Evolutionary conservation across 2,888 invertebrate genomes (phyloP), one percentile per base, ranked within the genome.

Genomic region (Julus scanicus): DNA sequence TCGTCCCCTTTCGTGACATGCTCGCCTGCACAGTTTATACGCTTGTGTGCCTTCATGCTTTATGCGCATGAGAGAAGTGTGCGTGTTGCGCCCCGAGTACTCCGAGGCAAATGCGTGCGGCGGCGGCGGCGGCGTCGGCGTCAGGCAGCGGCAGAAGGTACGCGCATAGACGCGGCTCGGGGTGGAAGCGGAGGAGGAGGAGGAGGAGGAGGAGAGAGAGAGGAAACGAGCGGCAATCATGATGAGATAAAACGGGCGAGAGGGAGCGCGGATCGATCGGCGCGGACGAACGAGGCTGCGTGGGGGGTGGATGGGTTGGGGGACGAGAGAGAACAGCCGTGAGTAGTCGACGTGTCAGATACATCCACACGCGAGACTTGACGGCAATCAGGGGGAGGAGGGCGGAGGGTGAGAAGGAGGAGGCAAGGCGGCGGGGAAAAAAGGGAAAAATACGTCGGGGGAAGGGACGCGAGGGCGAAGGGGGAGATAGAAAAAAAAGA

Each of bases 1-100:
- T 44, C 53, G 53, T 53, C 53, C 53, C 53, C 53, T 53, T 53
- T 53, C 53, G 53, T 53, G 53, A 53, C 53, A 53, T 15, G 53
- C 53, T 53, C 53, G 53, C 53, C 53, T 53, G 53, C 53, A 53
- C 53, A 53, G 53, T 53, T 53, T 53, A 53, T 53, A 53, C 53
- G 53, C 53, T 53, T 53, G 53, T 53, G 53, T 53, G 53, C 53
- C 53, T 53, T 53, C 53, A 53, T 53, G 53, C 53, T 53, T 53
- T 53, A 53, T 53, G 53, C 53, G 53, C 53, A 53, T 53, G 53
- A 53, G 53, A 53, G 53, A 53, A 53, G 53, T 53, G 53, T 53
- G 53, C 53, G 53, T 53, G 53, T 53, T 53, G 53, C 53, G 53
- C 53, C 53, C 53, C 53, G 53, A 53, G 53, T 53, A 53, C 53